Base-by-base conservation (phyloP, 2,888 invertebrate genomes). In the Philereme transversata region DNA sequence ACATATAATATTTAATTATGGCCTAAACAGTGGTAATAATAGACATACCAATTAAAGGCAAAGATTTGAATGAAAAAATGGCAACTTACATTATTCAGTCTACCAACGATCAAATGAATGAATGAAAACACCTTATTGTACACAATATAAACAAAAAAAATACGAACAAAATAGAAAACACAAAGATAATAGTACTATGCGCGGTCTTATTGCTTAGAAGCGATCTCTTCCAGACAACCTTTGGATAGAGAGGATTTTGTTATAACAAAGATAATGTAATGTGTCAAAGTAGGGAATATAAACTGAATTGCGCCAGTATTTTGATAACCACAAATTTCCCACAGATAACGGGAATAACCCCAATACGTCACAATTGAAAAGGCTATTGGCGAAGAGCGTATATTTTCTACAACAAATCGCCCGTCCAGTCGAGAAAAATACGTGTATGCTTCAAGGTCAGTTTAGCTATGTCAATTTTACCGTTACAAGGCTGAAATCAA, bases 331-430 rank as follows among this genome's bases (percentile, higher is more conserved):
- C 34, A 5, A 34, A 34, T 5, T 35, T 51, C 44, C 34, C 51
- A 34, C 8, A 51, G 51, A 44, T 51, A 51, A 46, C 22, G 45
- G 36, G 45, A 53, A 45, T 52, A 53, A 53, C 35, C 38, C 11
- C 35, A 53, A 53, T 43, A 53, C 52, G 52, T 53, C 52, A 45
- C 52, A 53, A 53, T 22, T 53, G 52, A 53, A 53, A 53, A 36
- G 36, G 45, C 45, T 52, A 43, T 52, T 53, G 36, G 45, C 43
- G 34, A 51, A 51, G 44, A 34, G 7, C 43, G 44, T 51, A 22
- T 47, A 53, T 53, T 53, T 53, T 53, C 45, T 38, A 38, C 34
- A 5, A 46, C 45, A 53, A 45, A 22, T n/a, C 36, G 45, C 36
- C 47, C 33, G 47, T 52, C 45, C 36, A 45, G 52, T 10, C 43